Evolutionary conservation across 2,797 vertebrate species (phyloP).

Genomic region (Coendou prehensilis): DNA sequence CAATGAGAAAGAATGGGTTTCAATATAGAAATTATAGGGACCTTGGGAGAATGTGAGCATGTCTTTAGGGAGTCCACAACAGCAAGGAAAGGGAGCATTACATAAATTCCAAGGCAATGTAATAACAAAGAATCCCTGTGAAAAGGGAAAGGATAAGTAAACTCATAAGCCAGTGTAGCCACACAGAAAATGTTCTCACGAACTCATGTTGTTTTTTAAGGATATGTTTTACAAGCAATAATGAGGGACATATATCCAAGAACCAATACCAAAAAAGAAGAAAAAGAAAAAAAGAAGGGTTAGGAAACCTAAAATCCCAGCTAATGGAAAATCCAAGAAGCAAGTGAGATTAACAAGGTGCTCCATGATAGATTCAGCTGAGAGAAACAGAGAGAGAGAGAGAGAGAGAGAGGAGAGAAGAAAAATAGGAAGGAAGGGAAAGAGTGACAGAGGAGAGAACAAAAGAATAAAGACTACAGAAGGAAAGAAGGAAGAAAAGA

Average conservation of each 20-base stretch:
- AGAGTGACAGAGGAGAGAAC: background rate
- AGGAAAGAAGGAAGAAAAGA: background rate
- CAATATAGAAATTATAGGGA: conserved; percentile 56
- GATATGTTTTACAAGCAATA: background rate
- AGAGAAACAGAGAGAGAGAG: background rate
- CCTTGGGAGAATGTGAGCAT: conserved; percentile 3
- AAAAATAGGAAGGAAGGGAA: background rate
- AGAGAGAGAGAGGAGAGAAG: background rate
- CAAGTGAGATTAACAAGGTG: background rate
- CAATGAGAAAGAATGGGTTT: conserved; percentile 60
- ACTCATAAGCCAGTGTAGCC: background rate
- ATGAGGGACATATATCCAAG: background rate
- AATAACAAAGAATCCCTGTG: background rate
- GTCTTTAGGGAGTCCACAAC: conserved; percentile 51
- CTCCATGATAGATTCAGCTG: background rate
- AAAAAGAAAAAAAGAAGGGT: background rate
- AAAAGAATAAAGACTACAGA: background rate
- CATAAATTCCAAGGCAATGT: conserved; percentile 10
- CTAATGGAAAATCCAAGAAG: background rate
- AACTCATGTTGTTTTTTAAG: background rate
- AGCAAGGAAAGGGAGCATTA: background rate
- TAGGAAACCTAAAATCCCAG: background rate
- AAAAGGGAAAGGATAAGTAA: background rate
- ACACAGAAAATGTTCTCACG: background rate
- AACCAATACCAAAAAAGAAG: background rate